Evolutionary conservation across 2,797 vertebrate genomes (phyloP).

Genomic region (Sebastes oblongus): DNA sequence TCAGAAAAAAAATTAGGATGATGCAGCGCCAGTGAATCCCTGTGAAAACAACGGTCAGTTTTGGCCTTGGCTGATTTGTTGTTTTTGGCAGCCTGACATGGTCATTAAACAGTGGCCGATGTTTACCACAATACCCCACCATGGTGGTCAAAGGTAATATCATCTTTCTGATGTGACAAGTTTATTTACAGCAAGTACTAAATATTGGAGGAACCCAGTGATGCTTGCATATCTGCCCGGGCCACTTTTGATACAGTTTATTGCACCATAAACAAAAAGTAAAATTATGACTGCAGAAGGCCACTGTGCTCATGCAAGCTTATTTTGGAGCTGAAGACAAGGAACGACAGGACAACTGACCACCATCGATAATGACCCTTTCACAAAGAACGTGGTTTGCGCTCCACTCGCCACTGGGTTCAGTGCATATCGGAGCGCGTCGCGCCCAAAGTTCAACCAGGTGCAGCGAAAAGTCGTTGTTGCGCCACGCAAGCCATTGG

Average conservation of each 20-base stretch:
- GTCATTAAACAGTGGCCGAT: constrained; percentile 50
- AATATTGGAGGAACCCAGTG: constrained; percentile 25
- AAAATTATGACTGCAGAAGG: not conserved
- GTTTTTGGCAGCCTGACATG: constrained; percentile 34
- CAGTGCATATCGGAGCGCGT: too few relatives aligned
- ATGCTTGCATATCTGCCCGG: not conserved
- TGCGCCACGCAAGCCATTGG: too few relatives aligned
- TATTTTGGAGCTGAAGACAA: not conserved
- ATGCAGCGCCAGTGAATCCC: constrained; percentile 1
- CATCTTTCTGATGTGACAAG: constrained; percentile 31
- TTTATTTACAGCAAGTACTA: constrained; percentile 45
- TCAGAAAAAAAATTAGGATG: not conserved
- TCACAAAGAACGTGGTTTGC: too few relatives aligned
- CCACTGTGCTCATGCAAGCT: not conserved
- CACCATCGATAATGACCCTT: not conserved
- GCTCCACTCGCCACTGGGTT: too few relatives aligned
- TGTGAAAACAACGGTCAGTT: constrained; percentile 21
- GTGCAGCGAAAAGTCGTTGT: too few relatives aligned
- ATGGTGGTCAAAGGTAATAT: constrained; percentile 36
- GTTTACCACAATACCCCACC: constrained; percentile 29
- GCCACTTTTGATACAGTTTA: not conserved
- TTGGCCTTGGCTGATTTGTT: constrained; percentile 49
- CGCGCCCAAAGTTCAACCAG: too few relatives aligned
- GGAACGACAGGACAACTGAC: not conserved
- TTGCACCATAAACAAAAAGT: not conserved